Conservation (phyloP, 2,888 invertebrate species). For the Axea sp. region DNA sequence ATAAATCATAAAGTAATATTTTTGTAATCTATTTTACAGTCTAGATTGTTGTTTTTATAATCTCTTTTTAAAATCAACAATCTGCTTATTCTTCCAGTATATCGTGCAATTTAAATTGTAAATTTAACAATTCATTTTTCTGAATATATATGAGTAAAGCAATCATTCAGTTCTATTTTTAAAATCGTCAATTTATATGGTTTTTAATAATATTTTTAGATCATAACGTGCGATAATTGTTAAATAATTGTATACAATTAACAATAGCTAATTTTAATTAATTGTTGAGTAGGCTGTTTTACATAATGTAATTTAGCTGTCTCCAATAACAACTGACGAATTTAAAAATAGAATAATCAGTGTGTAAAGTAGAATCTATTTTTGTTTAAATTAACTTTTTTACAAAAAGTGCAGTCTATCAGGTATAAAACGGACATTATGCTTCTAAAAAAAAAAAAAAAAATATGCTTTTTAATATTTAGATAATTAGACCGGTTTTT, state of each 20-base stretch:
- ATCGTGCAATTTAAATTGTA: no score
- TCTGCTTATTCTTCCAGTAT: no score
- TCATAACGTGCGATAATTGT: conserved; percentile 23
- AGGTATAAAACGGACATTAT: conserved; percentile 42
- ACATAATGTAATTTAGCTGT: conserved; percentile 19
- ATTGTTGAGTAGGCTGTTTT: conserved; percentile 2
- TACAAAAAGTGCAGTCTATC: conserved; percentile 43
- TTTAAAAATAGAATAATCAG: conserved; percentile 18
- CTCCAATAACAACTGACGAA: conserved; percentile 11
- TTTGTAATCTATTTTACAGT: no score
- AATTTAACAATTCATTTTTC: no score
- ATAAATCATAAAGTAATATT: no score
- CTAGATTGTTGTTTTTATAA: no score
- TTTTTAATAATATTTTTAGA: conserved; percentile 50
- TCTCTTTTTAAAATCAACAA: no score
- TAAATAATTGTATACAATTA: conserved; percentile 35
- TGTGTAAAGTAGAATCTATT: conserved; percentile 24
- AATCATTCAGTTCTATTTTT: conserved; percentile 27
- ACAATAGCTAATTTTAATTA: conserved; percentile 29
- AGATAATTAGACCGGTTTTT: no score
- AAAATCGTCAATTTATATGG: conserved; percentile 25
- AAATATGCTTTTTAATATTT: no score
- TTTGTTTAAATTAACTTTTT: conserved; percentile 16
- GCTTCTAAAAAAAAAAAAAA: conserved; percentile 40
- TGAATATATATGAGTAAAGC: conserved; percentile 50